Base-by-base conservation (phyloP, 2,888 invertebrate species). In the Hylaea fasciaria region DNA sequence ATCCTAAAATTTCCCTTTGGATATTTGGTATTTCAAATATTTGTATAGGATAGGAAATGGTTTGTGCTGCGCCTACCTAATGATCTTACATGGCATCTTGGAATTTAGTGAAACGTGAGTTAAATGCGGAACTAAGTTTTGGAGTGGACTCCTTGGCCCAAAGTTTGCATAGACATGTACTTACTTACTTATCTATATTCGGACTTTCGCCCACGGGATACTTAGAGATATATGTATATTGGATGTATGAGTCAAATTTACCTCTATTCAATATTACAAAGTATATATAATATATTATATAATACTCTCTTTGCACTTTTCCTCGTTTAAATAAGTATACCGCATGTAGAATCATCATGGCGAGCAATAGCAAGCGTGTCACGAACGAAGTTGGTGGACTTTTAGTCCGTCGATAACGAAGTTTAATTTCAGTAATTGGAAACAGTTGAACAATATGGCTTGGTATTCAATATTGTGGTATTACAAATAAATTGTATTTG, bases 1-100 rank as follows among this genome's bases (percentile, higher is more conserved):
- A 80, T 79, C 74, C 74, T 74, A 70, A 73, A 77, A 77, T 78
- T 76, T 77, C 73, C 72, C 73, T 65, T 69, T 73, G 74, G 73
- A 74, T 74, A 74, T 71, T 73, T 75, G 74, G 74, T 80, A 78
- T 77, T 73, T 74, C 80, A 85, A 86, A 85, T 86, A 82, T 87
- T 86, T 85, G 82, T 79, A 66, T 81, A 87, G 86, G 85, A 84
- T 81, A 65, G 70, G 70, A 71, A 76, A 70, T 71, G 73, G 70
- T 75, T 76, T 69, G 73, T 74, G 64, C 66, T 73, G 66, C 64
- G 63, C 70, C 79, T 78, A 80, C 79, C 74, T 73, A 81, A 81
- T 82, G 73, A 81, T 81, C 71, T 75, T 74, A 39, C 53, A 16
- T 39, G 37, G 48, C 50, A 48, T 51, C 37, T 39, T 40, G 10